Evolutionary conservation across 64 coral and sea anemone species (phyloP).

Genomic region (Actinia equina): DNA sequence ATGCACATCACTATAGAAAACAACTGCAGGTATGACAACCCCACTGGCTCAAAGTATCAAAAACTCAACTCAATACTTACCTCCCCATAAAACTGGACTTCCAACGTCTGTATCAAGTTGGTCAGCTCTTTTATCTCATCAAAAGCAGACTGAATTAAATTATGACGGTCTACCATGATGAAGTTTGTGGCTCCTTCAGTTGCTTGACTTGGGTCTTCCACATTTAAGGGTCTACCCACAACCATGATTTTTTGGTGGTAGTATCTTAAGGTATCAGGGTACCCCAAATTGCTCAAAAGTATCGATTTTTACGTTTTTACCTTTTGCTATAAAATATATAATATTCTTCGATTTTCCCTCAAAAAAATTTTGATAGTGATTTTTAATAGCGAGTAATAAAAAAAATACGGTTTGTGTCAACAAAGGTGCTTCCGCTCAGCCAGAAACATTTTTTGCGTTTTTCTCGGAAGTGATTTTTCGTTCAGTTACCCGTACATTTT

Average conservation of each 20-base stretch:
- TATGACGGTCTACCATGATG: slow-evolving; percentile 35
- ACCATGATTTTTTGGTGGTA: slow-evolving; percentile 39
- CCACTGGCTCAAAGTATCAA: background rate
- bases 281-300: no score
- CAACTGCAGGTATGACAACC: background rate
- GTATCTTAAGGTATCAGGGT: no score
- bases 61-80: background rate
- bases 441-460: no score
- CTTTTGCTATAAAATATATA: no score
- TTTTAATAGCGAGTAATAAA: no score
- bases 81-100: slow-evolving; percentile 59
- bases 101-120: slow-evolving; percentile 35
- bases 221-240: slow-evolving; percentile 29
- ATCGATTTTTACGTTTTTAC: no score
- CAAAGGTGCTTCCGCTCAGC: no score
- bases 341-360: no score
- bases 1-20: background rate
- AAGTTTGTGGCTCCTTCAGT: slow-evolving; percentile 44
- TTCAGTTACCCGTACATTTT: no score
- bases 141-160: slow-evolving; percentile 37
- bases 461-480: no score
- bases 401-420: no score
- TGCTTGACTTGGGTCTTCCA: slow-evolving; percentile 1
- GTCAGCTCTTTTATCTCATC: slow-evolving; percentile 18
- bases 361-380: no score